A percentile compares a stretch with the other conserved stretches of the same genome.
These are phyloP conservation scores for Lophotriccus pileatus DNA, from an alignment of 2,797 vertebrate species.

Conservation along the genomic window DNA sequence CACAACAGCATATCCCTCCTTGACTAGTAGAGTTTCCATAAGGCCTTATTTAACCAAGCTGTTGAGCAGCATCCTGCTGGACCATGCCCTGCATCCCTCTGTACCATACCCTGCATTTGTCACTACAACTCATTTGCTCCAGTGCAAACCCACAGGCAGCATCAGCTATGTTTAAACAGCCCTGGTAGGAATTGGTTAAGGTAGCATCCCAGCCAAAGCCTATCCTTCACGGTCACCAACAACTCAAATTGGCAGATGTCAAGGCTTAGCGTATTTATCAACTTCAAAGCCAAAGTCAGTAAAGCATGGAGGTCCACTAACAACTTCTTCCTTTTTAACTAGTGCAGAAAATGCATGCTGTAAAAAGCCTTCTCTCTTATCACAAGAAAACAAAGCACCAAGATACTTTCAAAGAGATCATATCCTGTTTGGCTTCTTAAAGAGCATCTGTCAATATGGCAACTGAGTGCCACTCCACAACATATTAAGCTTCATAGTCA, in stretches of 20 bases:
- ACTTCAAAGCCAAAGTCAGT: neutral
- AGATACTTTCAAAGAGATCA: neutral
- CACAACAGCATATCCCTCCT: neutral
- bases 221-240: neutral
- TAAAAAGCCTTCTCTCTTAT: neutral
- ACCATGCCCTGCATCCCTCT: fast-evolving
- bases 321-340: neutral
- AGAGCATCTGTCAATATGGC: neutral
- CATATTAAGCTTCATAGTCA: neutral
- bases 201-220: neutral
- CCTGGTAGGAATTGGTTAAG: neutral
- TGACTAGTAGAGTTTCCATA: neutral
- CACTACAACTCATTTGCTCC: neutral
- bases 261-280: neutral
- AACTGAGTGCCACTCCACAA: neutral
- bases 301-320: neutral
- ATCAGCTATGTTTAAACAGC: neutral
- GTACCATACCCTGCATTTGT: neutral
- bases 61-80: fast-evolving
- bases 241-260: neutral
- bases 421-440: neutral
- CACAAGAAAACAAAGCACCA: neutral
- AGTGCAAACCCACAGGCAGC: neutral
- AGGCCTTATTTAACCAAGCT: neutral
- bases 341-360: neutral